Conservation (phyloP, 2,113 vertebrate species). For the Notechis scutatus region DNA sequence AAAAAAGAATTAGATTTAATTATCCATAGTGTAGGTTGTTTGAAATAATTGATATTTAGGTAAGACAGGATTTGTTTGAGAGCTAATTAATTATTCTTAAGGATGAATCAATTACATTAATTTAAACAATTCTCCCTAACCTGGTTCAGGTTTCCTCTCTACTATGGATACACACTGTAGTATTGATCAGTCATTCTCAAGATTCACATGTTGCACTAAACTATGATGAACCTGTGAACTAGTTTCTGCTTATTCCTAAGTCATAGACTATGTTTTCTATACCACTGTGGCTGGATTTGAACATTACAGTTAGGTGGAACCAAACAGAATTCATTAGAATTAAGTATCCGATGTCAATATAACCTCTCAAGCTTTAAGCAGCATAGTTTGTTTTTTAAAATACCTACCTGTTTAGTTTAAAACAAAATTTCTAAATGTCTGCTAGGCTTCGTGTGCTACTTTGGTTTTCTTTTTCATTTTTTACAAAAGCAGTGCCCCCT, state of each 20-base stretch:
- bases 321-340: neutral
- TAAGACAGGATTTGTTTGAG: neutral
- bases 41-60: neutral
- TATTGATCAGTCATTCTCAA: neutral
- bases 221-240: neutral
- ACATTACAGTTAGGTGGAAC: neutral
- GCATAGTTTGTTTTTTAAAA: neutral
- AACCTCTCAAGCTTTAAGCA: neutral
- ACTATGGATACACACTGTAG: no score
- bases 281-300: neutral
- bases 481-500: neutral
- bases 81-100: neutral
- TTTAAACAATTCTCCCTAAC: neutral
- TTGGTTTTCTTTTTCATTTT: neutral
- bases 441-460: neutral
- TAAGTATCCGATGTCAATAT: neutral
- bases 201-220: neutral
- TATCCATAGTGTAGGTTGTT: neutral
- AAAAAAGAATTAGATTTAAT: neutral
- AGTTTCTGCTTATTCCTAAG: neutral
- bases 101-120: neutral
- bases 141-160: neutral
- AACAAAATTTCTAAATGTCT: neutral
- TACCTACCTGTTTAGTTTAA: neutral
- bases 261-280: neutral